phyloP scores from a whole-genome alignment of 1,140 invertebrate species.

The Drosophila nannoptera region DNA sequence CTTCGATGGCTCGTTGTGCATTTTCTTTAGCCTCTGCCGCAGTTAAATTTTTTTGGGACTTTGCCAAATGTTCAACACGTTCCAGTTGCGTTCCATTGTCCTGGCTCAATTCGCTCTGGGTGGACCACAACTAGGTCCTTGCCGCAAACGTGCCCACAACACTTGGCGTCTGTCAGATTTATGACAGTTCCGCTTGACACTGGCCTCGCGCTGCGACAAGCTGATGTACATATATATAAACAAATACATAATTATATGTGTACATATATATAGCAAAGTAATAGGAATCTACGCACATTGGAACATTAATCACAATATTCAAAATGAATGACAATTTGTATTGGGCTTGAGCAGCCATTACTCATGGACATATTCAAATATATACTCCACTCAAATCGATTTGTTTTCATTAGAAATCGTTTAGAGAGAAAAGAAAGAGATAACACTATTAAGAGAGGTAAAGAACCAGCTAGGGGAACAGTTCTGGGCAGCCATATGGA shows the following conservation, averaged over 20 bases:
- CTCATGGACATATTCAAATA: slow-evolving; percentile 25
- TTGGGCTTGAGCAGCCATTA: slow-evolving; percentile 15
- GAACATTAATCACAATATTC: slow-evolving; percentile 26
- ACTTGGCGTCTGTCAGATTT: slow-evolving; percentile 67
- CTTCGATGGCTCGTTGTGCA: neutral
- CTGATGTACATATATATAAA: slow-evolving; percentile 13
- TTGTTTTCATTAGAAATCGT: slow-evolving; percentile 17
- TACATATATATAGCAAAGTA: too few relatives aligned
- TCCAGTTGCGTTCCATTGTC: slow-evolving; percentile 28
- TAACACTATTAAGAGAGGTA: too few relatives aligned
- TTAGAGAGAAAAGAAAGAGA: slow-evolving; percentile 8
- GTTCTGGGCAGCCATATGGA: too few relatives aligned
- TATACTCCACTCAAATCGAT: neutral
- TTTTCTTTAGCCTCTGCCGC: slow-evolving; percentile 2
- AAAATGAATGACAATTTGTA: slow-evolving; percentile 24
- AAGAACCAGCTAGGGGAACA: too few relatives aligned
- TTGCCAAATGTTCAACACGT: slow-evolving; percentile 68
- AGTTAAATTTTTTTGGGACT: slow-evolving; percentile 35
- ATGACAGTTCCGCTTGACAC: slow-evolving; percentile 59
- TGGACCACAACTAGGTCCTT: slow-evolving; percentile 25
- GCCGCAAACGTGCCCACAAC: slow-evolving; percentile 21
- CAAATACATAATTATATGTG: slow-evolving; percentile 1
- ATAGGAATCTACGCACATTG: neutral
- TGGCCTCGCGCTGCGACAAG: slow-evolving; percentile 3
- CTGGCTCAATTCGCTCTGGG: slow-evolving; percentile 5